A percentile compares a stretch with the other conserved stretches of the same genome.
Evolutionary conservation across 2,888 invertebrate genomes (phyloP).

Genomic region (Nineta flava): DNA sequence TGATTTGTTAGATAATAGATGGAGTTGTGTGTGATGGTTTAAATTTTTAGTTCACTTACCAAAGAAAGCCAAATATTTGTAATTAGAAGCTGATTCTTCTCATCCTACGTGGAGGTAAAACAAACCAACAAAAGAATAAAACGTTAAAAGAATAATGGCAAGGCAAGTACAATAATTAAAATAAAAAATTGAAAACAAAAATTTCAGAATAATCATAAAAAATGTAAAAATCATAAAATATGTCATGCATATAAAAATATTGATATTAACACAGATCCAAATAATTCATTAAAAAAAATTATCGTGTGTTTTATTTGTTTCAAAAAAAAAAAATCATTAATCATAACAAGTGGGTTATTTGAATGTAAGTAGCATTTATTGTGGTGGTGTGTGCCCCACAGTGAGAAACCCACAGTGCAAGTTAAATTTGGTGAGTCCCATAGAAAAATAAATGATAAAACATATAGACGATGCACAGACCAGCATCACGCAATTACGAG

Average conservation of each 20-base stretch:
- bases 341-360: no score
- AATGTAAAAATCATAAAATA: no score
- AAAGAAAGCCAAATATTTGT: constrained; percentile 91
- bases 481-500: not conserved
- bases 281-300: no score
- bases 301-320: no score
- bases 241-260: constrained; percentile 5
- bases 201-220: no score
- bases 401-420: not conserved
- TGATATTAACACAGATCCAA: no score
- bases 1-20: no score
- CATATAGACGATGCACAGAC: not conserved
- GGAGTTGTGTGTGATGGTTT: not conserved
- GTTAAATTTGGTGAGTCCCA: constrained; percentile 1
- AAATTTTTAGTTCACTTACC: constrained; percentile 53
- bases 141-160: constrained; percentile 8
- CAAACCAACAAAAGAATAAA: constrained; percentile 51
- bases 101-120: constrained; percentile 60
- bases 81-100: constrained; percentile 91
- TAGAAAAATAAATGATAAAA: not conserved
- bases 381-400: no score
- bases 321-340: no score
- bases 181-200: no score
- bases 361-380: no score
- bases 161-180: not conserved